Conservation (phyloP, 2,113 vertebrate species). For the Chloropsis cyanopogon region DNA sequence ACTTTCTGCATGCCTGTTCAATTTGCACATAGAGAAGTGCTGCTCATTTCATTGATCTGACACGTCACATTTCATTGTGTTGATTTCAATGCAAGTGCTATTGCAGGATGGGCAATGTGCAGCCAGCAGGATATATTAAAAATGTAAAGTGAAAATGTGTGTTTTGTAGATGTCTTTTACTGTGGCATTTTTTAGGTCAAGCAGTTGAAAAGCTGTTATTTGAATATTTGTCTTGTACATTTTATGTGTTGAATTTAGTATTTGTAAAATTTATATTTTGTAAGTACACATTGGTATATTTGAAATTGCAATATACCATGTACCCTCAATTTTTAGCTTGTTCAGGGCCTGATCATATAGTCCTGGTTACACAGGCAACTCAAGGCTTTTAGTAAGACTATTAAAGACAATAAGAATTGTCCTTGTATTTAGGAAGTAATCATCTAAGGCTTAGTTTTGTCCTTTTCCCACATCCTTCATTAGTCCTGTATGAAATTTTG, state of each 20-base stretch:
- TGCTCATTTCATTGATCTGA: slow-evolving; percentile 41
- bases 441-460: not conserved
- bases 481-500: not conserved
- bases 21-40: not conserved
- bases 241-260: not conserved
- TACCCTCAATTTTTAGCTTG: not conserved
- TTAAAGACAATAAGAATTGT: not conserved
- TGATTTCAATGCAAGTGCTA: slow-evolving; percentile 38
- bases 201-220: not conserved
- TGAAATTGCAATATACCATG: not conserved
- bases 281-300: not conserved
- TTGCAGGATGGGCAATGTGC: not conserved
- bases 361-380: not conserved
- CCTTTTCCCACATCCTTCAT: not conserved
- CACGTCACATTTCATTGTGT: slow-evolving; percentile 37
- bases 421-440: not conserved
- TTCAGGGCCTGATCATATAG: not conserved
- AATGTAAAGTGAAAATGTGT: slow-evolving; percentile 1
- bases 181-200: not conserved
- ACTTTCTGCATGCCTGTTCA: not conserved
- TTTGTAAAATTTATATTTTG: not conserved
- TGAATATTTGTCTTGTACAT: not conserved
- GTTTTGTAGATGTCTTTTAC: not conserved
- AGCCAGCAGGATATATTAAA: slow-evolving; percentile 23
- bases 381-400: not conserved